Evolutionary conservation across 2,888 invertebrate species (phyloP), one percentile per base, ranked within the genome.

Genomic region (Scaptomyza cyrtandrae): DNA sequence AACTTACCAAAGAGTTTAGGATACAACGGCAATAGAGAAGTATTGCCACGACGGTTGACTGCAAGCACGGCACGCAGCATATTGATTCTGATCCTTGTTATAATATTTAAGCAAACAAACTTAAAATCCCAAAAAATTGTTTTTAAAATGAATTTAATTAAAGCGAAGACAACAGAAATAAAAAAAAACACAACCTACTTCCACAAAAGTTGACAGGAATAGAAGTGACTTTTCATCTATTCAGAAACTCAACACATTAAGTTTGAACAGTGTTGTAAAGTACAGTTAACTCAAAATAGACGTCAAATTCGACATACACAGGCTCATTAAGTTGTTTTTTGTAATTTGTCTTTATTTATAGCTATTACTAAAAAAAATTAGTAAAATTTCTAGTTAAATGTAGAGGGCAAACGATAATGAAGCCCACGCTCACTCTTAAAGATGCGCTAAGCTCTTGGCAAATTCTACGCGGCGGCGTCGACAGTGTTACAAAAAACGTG

Each of bases 331-430:
- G n/a, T 16, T 16, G 31, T 66, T 53, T 71, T 67, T 63, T 54
- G 58, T 52, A 39, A 48, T 69, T 67, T 64, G 52, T 73, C 68
- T 80, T 86, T 84, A 71, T 84, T 83, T 78, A 77, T 77, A 44
- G 53, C 85, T 83, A 76, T 75, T 81, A 83, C 85, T 83, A 86
- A 86, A 86, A 41, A 65, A 61, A 72, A 86, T 86, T 84, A 86
- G 87, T 83, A 83, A 77, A 79, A 77, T 78, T 71, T 70, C 83
- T 83, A 83, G 70, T 86, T 84, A 83, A 64, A 75, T 62, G 53
- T 75, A 86, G 50, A 59, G 72, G 74, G 70, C 85, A 71, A 77
- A 82, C 33, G 71, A 66, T 61, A 75, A 68, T 72, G 54, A 64
- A 61, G 75, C 69, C 70, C 66, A 63, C 55, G 69, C 65, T 75